Base-by-base conservation (phyloP, 1,140 invertebrate species). In the Heliconius congener region DNA sequence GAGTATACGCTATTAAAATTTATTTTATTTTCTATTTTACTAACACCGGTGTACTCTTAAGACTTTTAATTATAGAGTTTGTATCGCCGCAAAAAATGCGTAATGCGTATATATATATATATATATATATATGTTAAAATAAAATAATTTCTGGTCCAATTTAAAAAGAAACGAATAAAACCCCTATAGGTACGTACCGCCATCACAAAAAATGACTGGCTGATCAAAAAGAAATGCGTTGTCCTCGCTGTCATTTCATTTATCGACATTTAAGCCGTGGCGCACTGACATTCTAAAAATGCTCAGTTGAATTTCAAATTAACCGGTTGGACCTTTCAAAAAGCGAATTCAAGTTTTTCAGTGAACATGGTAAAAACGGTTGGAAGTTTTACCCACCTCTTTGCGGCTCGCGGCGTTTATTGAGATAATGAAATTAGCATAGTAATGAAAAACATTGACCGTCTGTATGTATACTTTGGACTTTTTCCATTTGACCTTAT, bases 361-460 rank as follows among this genome's bases (percentile, higher is more conserved):
- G 88, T 86, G 88, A 86, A 91, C 90, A 89, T 85, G 87, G 88
- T 91, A 89, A 91, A 93, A 90, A 87, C 83, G 88, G 79, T 89
- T 84, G 85, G 87, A 87, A 91, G 86, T 87, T 90, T 91, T 42
- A 42, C 42, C 42, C 3, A 91, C 84, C 90, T 90, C 88, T 91
- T 91, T 93, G 90, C 85, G 85, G 86, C 84, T 81, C 86, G 80
- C 81, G 86, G 76, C 91, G 85, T 92, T 92, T 88, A 94, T 93
- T 92, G 88, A 87, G 74, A 87, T 87, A 93, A 94, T 91, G 89
- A 89, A 92, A 93, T 93, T 94, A 94, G 91, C 91, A 94, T 93
- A 94, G 88, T 93, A 93, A 94, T 93, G 91, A 93, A 94, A 94
- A 92, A 93, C 92, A 93, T 92, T 92, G 90, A 91, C 85, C 86